A percentile compares a stretch with the other conserved stretches of the same genome.
Conservation (phyloP, 1,140 invertebrate species). For the Drosophila ogumai region DNA sequence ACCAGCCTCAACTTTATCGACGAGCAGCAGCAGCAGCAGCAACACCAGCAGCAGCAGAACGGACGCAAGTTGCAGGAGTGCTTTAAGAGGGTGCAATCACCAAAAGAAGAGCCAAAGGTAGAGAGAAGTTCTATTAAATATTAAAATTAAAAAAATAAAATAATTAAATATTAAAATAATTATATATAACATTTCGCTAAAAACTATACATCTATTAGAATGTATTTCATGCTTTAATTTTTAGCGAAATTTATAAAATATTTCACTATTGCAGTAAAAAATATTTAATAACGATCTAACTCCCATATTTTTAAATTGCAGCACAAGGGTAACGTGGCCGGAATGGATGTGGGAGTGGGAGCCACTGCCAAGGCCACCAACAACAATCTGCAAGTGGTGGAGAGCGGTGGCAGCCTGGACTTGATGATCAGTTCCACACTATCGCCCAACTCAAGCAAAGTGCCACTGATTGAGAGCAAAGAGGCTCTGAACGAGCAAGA, state of each 20-base stretch:
- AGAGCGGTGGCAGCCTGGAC: constrained; percentile 84
- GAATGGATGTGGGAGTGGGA: constrained; percentile 9
- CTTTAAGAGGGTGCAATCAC: constrained; percentile 66
- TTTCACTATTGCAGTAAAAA: too few species aligned
- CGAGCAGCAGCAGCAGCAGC: constrained; percentile 81
- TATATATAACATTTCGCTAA: too few species aligned
- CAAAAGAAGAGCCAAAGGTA: constrained; percentile 66
- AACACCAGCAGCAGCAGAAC: constrained; percentile 55
- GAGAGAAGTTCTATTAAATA: background rate
- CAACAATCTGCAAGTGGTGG: constrained; percentile 83
- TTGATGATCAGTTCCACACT: constrained; percentile 85
- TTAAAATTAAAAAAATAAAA: too few species aligned
- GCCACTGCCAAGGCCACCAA: constrained; percentile 38
- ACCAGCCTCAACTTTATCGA: constrained; percentile 87
- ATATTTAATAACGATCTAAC: too few species aligned
- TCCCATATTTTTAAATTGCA: background rate
- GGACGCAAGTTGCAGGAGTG: constrained; percentile 71
- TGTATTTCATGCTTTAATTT: too few species aligned
- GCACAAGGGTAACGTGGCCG: constrained; percentile 9
- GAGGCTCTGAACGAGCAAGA: constrained; percentile 79
- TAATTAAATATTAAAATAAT: background rate
- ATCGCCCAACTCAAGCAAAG: constrained; percentile 90
- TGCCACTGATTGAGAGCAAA: constrained; percentile 88
- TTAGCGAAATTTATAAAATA: too few species aligned
- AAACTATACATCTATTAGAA: too few species aligned